A percentile compares a stretch with the other conserved stretches of the same genome.
These are phyloP conservation scores for Chaetura pelagica DNA, from an alignment of 2,113 vertebrate species.

Conservation along the genomic window DNA sequence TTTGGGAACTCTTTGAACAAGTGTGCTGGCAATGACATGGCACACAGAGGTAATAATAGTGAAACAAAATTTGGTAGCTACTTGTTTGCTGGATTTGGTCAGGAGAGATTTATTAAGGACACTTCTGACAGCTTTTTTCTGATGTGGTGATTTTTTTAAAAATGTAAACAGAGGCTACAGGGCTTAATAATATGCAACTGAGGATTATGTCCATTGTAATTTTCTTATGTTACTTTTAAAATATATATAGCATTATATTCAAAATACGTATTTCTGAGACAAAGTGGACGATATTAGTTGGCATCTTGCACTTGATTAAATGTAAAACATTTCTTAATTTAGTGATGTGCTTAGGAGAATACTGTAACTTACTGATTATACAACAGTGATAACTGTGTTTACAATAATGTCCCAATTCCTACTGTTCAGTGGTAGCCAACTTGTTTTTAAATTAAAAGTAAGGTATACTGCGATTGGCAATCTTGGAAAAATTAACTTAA, in stretches of 20 bases:
- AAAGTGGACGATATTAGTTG: constrained; percentile 39
- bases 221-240: constrained; percentile 29
- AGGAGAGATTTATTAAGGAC: constrained; percentile 39
- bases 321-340: constrained; percentile 66
- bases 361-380: constrained; percentile 55
- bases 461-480: not conserved
- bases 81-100: constrained; percentile 51
- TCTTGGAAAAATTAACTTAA: constrained; percentile 30
- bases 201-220: constrained; percentile 52
- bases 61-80: not conserved
- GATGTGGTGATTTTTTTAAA: not conserved
- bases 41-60: not conserved
- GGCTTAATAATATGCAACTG: constrained; percentile 44
- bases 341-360: constrained; percentile 54
- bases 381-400: constrained; percentile 62
- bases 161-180: constrained; percentile 44
- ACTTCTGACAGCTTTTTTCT: constrained; percentile 33
- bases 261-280: constrained; percentile 45
- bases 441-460: constrained; percentile 24
- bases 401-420: constrained; percentile 44
- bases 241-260: constrained; percentile 37
- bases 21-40: not conserved
- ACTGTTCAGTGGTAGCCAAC: constrained; percentile 52
- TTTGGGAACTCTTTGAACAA: not conserved
- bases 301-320: constrained; percentile 60